Base-by-base conservation (phyloP, 2,888 invertebrate species). In the Drosophila infuscata region DNA sequence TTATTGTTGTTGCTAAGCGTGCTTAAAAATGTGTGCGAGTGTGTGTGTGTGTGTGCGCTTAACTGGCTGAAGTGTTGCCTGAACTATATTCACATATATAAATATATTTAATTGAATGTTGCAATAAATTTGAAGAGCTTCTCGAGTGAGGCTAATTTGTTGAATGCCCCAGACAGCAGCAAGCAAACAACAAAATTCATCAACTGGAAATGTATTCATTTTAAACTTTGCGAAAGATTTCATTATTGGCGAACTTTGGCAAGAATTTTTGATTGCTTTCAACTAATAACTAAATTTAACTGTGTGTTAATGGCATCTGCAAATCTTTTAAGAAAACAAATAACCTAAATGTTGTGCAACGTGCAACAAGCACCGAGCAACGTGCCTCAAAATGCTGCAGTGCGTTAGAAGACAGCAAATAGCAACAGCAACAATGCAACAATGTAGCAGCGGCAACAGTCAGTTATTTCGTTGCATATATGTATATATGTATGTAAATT, bases 1-100 rank as follows among this genome's bases (percentile, higher is more conserved):
- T 29, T 60, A 49, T 52, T 51, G 9, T 52, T 58, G 75, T 77
- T 81, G 78, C 74, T 59, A 79, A 78, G 80, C 69, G 68, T 58
- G 69, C 69, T 72, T 41, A 65, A 41, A 72, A 64, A 32, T 65
- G 32, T 51, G 17, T 46, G 57, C 29, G n/a, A 43, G 36, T 35
- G 56, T 32, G 46, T 64, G 54, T 15, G 43, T n/a, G n/a, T 43
- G 33, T 38, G 46, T 43, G 43, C 51, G n/a, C 46, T 72, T 61
- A 76, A 71, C 65, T 72, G 65, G 58, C 58, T 59, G 65, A 67
- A 62, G 64, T 74, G 69, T 15, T 46, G 46, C 51, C 53, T 64
- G 63, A 74, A 63, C 41, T 60, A 46, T 46, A 15, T 15, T 46
- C 30, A 20, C 15, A 30, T 17, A 15, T 32, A 32, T 48, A 30